Evolutionary conservation across 92 coral and sea anemone species (phyloP).

Genomic region (Heliopora coerulea): DNA sequence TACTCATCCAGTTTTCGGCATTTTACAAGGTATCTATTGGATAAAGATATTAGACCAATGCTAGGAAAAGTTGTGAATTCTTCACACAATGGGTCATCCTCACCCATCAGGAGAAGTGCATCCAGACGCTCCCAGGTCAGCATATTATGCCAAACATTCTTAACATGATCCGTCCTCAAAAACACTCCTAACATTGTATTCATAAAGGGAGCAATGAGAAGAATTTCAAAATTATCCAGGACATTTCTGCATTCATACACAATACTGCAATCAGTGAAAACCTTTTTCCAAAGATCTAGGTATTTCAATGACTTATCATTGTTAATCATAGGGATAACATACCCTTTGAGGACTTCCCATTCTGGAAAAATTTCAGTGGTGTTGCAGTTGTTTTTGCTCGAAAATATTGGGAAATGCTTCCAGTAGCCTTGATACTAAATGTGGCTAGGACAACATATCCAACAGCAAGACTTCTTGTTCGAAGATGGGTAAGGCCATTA

Average conservation of each 20-base stretch:
- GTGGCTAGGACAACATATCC: conserved; percentile 4
- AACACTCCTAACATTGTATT: conserved; percentile 27
- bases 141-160: conserved; percentile 28
- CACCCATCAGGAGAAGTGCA: conserved; percentile 11
- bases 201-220: conserved; percentile 19
- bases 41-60: conserved; percentile 2
- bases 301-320: conserved; percentile 6
- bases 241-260: conserved; percentile 22
- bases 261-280: conserved; percentile 4
- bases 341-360: conserved; percentile 41
- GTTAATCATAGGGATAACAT: conserved; percentile 16
- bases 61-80: conserved; percentile 9
- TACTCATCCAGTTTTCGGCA: conserved; percentile 7
- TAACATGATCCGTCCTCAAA: conserved; percentile 17
- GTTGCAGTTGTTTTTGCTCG: conserved; percentile 18
- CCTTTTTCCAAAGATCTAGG: conserved; percentile 12
- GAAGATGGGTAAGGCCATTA: conserved; percentile 10
- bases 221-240: conserved; percentile 17
- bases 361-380: conserved; percentile 17
- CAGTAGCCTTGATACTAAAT: background rate
- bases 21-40: conserved; percentile 11
- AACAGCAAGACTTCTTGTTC: conserved; percentile 22
- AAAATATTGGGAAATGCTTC: conserved; percentile 9
- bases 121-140: conserved; percentile 15
- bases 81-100: conserved; percentile 24